Base-by-base conservation (phyloP, 2,888 invertebrate species). In the Cynaeus angustus region DNA sequence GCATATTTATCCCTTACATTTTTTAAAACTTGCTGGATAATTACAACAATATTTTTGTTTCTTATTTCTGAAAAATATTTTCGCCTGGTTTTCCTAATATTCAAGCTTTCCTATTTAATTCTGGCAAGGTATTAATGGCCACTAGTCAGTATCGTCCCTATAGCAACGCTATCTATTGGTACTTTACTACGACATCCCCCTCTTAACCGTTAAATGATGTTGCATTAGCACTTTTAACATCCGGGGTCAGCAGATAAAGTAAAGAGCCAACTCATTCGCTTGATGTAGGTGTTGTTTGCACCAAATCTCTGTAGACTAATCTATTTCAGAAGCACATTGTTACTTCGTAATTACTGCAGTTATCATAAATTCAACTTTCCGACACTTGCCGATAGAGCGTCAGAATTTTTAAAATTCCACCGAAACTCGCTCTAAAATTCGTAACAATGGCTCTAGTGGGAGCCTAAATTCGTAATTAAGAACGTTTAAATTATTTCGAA, bases 141-240 rank as follows among this genome's bases (percentile, higher is more conserved):
- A 41, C 41, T 41, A 41, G 41, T 41, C 13, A 52, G 52, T 52
- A 30, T 52, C 10, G 55, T 55, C 37, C 10, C 55, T 38, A 55
- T 55, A 16, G 38, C 30, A 16, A 61, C 50, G 48, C 37, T 61
- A 61, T 61, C 61, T 61, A 61, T 50, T n/a, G 50, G 46, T 33
- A 30, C 48, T 61, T 61, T 61, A 61, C 37, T 61, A 16, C 48
- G 48, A 61, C 48, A 46, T 48, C 30, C 62, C 58, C 50, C 43
- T 43, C 43, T 64, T 53, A 43, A 48, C 13, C 64, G 46, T 26
- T 53, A 64, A 64, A 64, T 64, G 53, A 45, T 53, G 53, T 64
- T 64, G 28, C 62, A 62, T 62, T 62, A 62, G 62, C 62, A 62
- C 62, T 62, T 62, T 62, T 62, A 62, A 48, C 62, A 62, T 62